phyloP scores from a whole-genome alignment of 2,113 vertebrate genomes.

The Lasiurus cinereus region DNA sequence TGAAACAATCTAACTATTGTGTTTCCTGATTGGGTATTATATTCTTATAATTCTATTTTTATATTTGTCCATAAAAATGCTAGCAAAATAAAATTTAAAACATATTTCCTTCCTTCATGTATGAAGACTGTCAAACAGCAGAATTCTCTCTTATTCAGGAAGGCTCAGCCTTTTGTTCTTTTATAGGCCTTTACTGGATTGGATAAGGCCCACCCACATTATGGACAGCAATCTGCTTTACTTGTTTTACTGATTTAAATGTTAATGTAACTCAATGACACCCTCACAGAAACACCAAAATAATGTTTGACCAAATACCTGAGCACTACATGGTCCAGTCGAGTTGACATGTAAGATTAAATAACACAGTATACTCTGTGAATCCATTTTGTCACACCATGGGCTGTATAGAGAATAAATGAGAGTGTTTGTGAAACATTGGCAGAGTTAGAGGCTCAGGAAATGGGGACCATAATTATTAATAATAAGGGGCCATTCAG shows the following conservation, averaged over 20 bases:
- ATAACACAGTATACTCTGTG: background rate
- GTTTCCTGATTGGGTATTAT: background rate
- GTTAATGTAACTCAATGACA: background rate
- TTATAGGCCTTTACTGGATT: background rate
- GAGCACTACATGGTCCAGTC: background rate
- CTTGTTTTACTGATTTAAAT: background rate
- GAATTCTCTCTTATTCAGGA: background rate
- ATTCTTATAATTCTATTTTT: background rate
- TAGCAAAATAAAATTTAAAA: background rate
- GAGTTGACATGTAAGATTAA: background rate
- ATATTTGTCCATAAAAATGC: background rate
- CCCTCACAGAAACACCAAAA: background rate
- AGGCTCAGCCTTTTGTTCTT: background rate
- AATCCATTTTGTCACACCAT: background rate
- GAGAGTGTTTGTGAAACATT: background rate
- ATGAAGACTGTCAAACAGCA: background rate
- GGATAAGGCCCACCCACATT: background rate
- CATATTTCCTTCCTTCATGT: background rate
- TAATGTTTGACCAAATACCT: background rate
- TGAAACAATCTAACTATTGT: slow-evolving; percentile 14
- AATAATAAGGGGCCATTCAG: background rate
- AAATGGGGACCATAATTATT: background rate
- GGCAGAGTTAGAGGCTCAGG: background rate
- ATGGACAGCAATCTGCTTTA: background rate
- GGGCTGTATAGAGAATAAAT: background rate